phyloP scores from a whole-genome alignment of 2,888 invertebrate genomes.

The Capitulum mitella region DNA sequence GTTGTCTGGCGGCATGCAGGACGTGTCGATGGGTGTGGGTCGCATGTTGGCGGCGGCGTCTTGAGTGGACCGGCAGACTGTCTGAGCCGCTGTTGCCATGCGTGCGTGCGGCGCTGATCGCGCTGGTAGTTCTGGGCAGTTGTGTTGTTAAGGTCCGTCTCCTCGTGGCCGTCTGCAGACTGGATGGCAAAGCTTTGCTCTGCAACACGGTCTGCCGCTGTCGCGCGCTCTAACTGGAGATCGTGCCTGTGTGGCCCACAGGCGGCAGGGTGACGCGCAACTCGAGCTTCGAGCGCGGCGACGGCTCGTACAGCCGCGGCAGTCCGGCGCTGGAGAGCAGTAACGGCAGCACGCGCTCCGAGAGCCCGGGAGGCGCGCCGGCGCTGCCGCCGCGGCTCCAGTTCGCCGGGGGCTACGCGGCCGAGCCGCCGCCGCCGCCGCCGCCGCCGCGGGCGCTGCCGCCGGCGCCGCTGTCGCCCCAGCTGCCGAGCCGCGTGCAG shows the following conservation, averaged over 20 bases:
- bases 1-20: too few relatives aligned
- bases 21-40: too few relatives aligned
- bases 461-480: conserved; percentile 28
- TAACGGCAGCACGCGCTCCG: conserved; percentile 72
- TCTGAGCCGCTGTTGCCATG: too few relatives aligned
- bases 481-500: conserved; percentile 57
- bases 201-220: background rate
- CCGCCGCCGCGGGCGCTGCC: conserved; percentile 28
- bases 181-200: too few relatives aligned
- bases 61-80: too few relatives aligned
- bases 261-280: conserved; percentile 66
- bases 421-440: conserved; percentile 48
- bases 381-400: conserved; percentile 29
- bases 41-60: too few relatives aligned
- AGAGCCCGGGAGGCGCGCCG: conserved; percentile 69
- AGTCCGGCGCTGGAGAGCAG: conserved; percentile 76
- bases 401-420: conserved; percentile 35
- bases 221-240: background rate
- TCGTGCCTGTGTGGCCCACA: conserved; percentile 50
- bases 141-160: too few relatives aligned
- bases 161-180: too few relatives aligned
- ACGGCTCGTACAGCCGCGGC: conserved; percentile 51
- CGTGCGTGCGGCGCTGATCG: too few relatives aligned
- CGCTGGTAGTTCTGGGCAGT: too few relatives aligned
- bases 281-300: conserved; percentile 79